Evolutionary conservation across 1,140 invertebrate species (phyloP), one percentile per base, ranked within the genome.

Genomic region (Cryptotermes secundus): DNA sequence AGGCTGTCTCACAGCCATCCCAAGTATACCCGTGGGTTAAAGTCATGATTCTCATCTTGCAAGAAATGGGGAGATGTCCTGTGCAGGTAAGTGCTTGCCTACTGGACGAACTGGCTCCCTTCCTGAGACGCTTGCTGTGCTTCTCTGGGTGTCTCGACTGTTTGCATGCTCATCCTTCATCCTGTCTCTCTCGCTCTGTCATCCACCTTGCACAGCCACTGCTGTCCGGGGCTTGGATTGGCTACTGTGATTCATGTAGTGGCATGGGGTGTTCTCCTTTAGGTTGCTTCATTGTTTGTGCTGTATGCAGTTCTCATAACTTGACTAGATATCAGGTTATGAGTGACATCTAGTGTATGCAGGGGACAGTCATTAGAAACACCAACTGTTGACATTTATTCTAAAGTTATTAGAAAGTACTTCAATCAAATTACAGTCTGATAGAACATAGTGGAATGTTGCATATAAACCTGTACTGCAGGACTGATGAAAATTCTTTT

Each of bases 221-320:
- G 59, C 59, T 72, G 59, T 72, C 22, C 45, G 45, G 45, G 45
- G 45, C 45, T 49, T 49, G 45, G 59, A 72, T 72, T 72, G 59
- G 59, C 59, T 72, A 72, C 10, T 72, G 59, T 72, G 26, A 31
- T 72, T 72, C 59, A 12, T 72, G 59, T 72, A 72, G 4, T 72
- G 26, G 59, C 59, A 72, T 72, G 59, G 59, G 59, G 53, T 59
- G 53, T 59, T 59, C 53, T 59, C 19, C 53, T 19, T 59, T 59
- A 59, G 53, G 59, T 72, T 72, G 59, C 59, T 72, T 72, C 59
- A 72, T 72, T 72, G 59, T 72, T 72, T 26, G 26, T 72, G 59
- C 59, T 72, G 31, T n/a, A n/a, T 7, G 4, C 26, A 31, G n/a
- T 72, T 72, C 59, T 14, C n/a, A 3, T 72, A 72, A 72, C n/a